Evolutionary conservation across 2,888 invertebrate species (phyloP), one percentile per base, ranked within the genome.

Genomic region (Pemphredon lugubris): DNA sequence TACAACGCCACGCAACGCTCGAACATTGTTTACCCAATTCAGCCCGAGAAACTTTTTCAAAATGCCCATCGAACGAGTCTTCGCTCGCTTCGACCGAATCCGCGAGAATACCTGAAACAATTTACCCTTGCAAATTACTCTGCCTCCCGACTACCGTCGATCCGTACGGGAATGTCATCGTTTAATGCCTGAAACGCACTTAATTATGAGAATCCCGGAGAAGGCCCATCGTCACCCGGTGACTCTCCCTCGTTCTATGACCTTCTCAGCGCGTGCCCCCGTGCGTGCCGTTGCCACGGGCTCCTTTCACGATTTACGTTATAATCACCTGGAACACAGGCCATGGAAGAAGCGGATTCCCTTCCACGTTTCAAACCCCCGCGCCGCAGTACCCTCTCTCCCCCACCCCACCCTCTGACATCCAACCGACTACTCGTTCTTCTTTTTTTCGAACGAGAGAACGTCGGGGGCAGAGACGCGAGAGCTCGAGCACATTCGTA

Each of bases 271-370:
- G 55, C 34, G 48, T 73, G 74, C 71, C 75, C 59, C 72, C 74
- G 73, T 75, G 79, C 78, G 76, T 75, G 73, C 44, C 65, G 66
- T 69, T 69, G 73, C 68, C 57, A 67, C 68, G 70, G 51, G 79
- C 79, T 84, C 85, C 84, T 85, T 86, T 84, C 83, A 86, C 83
- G 83, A 85, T 87, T 87, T 85, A 83, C 79, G 83, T 83, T 81
- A 86, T 86, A 86, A 86, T 87, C 86, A 86, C 78, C 79, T 78
- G 83, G 79, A 83, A 86, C 82, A 81, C 75, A 79, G 82, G 63
- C 69, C 58, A 58, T 42, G 58, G 67, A 69, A 66, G 68, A 63
- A 40, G 55, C 63, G 64, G 34, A 59, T 44, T 59, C 60, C 65
- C 75, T 57, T 63, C 61, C 42, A 42, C 57, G 55, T 20, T 61